phyloP scores from a whole-genome alignment of 2,113 vertebrate species.

The Cheilinus undulatus region DNA sequence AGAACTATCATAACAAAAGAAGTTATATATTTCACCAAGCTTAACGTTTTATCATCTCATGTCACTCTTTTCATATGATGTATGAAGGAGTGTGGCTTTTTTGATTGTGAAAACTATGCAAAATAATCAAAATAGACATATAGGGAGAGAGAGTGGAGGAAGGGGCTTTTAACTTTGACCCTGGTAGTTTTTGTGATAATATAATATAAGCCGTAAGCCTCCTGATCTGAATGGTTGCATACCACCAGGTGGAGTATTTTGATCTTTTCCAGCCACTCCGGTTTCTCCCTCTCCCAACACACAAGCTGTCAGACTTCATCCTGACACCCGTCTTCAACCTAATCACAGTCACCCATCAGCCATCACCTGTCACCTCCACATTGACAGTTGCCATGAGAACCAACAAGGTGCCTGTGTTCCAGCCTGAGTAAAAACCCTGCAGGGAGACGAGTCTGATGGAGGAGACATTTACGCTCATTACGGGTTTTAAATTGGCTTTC shows the following conservation, averaged over 20 bases:
- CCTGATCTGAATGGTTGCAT: too few relatives aligned
- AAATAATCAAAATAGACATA: too few relatives aligned
- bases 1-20: neutral
- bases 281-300: neutral
- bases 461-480: conserved; percentile 23
- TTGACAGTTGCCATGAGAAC: conserved; percentile 28
- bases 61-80: too few relatives aligned
- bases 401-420: conserved; percentile 25
- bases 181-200: too few relatives aligned
- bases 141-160: too few relatives aligned
- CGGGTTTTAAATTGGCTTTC: conserved; percentile 2
- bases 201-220: too few relatives aligned
- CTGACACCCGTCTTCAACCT: neutral
- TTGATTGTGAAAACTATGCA: too few relatives aligned
- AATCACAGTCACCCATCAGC: conserved; percentile 7
- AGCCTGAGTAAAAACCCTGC: conserved; percentile 12
- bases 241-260: too few relatives aligned
- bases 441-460: conserved; percentile 10
- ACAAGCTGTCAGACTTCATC: conserved; percentile 6
- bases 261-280: neutral
- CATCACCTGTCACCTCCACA: conserved; percentile 14
- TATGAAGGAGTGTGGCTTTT: too few relatives aligned
- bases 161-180: too few relatives aligned
- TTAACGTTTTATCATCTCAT: too few relatives aligned
- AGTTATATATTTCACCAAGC: neutral